These are phyloP conservation scores for Xiphophorus hellerii DNA, from an alignment of 2,113 vertebrate genomes.

Conservation along the genomic window DNA sequence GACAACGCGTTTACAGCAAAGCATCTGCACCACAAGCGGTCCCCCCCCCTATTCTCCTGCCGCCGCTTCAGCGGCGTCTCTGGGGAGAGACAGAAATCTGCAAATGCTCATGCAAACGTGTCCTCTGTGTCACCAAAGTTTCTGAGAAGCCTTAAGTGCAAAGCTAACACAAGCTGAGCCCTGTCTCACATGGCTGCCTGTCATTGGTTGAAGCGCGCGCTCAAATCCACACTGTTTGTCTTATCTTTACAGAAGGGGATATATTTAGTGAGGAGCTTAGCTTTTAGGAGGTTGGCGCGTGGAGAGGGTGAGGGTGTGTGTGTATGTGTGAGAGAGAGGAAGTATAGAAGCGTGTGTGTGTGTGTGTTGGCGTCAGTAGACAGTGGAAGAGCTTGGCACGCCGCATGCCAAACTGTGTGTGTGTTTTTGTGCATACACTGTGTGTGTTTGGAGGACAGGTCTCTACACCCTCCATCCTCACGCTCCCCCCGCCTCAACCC, in stretches of 20 bases:
- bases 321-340: slow-evolving; percentile 33
- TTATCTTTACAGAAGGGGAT: slow-evolving; percentile 81
- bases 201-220: slow-evolving; percentile 76
- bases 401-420: slow-evolving; percentile 73
- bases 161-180: slow-evolving; percentile 76
- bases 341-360: slow-evolving; percentile 21
- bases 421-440: slow-evolving; percentile 36
- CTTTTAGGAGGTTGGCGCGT: slow-evolving; percentile 70
- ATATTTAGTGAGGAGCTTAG: slow-evolving; percentile 87
- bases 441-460: slow-evolving; percentile 58
- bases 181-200: slow-evolving; percentile 64
- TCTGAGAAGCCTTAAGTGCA: slow-evolving; percentile 69
- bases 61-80: not conserved
- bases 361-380: slow-evolving; percentile 70
- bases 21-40: not conserved
- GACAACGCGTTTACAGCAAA: slow-evolving; percentile 1
- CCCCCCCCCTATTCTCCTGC: not conserved
- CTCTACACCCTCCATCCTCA: not conserved
- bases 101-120: slow-evolving; percentile 3
- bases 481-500: not conserved
- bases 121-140: slow-evolving; percentile 34
- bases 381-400: slow-evolving; percentile 77
- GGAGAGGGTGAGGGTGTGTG: slow-evolving; percentile 53
- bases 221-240: slow-evolving; percentile 83
- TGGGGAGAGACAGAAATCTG: slow-evolving; percentile 3